Evolutionary conservation across 2,797 vertebrate genomes (phyloP).

Genomic region (Meriones psammophilus): DNA sequence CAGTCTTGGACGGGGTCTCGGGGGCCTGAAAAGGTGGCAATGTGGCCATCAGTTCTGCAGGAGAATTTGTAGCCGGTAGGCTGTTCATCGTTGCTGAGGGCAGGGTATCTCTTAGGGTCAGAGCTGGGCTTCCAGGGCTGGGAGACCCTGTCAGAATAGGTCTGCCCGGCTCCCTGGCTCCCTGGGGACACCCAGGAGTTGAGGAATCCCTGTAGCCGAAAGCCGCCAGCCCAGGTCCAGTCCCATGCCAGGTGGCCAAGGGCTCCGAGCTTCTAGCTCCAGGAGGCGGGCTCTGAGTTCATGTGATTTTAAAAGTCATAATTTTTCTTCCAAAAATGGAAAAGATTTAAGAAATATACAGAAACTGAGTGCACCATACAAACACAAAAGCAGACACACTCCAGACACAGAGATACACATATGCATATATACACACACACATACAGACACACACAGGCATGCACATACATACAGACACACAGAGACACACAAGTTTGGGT

Average conservation of each 20-base stretch:
- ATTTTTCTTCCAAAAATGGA: neutral
- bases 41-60: constrained; percentile 74
- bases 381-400: neutral
- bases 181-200: no score
- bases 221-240: no score
- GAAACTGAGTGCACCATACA: neutral
- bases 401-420: neutral
- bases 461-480: neutral
- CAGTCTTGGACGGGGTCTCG: constrained; percentile 87
- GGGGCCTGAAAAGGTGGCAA: constrained; percentile 77
- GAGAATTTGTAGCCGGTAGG: no score
- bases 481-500: neutral
- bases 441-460: neutral
- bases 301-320: neutral
- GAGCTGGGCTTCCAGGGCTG: no score
- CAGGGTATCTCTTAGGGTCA: no score
- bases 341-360: neutral
- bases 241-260: no score
- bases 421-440: neutral
- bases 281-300: no score
- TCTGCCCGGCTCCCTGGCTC: no score
- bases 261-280: no score
- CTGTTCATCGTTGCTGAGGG: no score
- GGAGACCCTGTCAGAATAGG: no score
- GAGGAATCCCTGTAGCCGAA: no score